Base-by-base conservation (phyloP, 2,797 vertebrate species). In the Clarias fuscus region DNA sequence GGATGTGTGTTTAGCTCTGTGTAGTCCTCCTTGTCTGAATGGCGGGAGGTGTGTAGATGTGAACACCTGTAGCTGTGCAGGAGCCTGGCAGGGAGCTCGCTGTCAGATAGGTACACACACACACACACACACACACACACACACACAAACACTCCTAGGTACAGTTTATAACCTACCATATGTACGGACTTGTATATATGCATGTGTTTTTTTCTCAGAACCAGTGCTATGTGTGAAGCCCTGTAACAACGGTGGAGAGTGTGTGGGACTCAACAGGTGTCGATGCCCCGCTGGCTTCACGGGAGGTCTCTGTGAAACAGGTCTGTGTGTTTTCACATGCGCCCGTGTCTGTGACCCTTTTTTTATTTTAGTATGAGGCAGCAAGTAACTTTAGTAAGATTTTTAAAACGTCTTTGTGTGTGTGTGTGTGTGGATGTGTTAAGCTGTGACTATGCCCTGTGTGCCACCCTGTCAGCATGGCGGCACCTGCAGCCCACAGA, bases 381-480 rank as follows among this genome's bases (percentile, higher is more conserved):
- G 15, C 73, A 77, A 13, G 56, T 62, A 56, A 14, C 10, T 80
- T 64, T 43, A 40, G 0, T 40, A 4, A n/a, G 5, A 10, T 27
- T 20, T 18, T 48, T 27, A 64, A 79, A 64, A 15, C 7, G 13
- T 72, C 13, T 37, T 58, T 4, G 53, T 43, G 37, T 37, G 37
- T 33, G 2, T 33, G 33, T 20, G 14, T 62, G 11, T 15, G 27
- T 85, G 43, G 43, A 22, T 79, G 86, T 53, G 43, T 43, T 83
- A 86, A 96, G 96, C 93, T 0, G 89, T 96, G 84, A 94, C 90
- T 20, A 94, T 88, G 18, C 95, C 95, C 59, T 96, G 96, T 86
- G 93, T 96, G 65, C 96, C 96, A 0, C 96, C 95, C 33, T 96
- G 96, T 86, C 93, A 94, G 67, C 95, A 96, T 4, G 95, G 95